Percentiles rank a stretch among this genome's conserved stretches.
Conservation (phyloP, 2,888 invertebrate species). For the Drosophila eohydei region DNA sequence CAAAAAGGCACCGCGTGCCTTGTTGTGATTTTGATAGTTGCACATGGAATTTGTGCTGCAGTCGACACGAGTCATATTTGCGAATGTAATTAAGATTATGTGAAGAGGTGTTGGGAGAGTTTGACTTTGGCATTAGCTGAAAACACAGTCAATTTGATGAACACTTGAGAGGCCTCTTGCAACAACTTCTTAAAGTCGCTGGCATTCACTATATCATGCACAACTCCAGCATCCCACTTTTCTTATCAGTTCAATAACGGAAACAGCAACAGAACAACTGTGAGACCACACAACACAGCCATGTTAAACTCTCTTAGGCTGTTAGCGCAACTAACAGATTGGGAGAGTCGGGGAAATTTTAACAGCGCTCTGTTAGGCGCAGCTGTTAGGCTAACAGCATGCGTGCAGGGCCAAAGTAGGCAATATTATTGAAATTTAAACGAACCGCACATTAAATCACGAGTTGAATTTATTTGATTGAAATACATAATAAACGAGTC, state of each 20-base stretch:
- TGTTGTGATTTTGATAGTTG: background rate
- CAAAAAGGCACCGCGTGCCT: background rate
- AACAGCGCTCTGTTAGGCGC: constrained; percentile 29
- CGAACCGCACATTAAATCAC: constrained; percentile 19
- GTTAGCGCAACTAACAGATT: constrained; percentile 26
- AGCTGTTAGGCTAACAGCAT: background rate
- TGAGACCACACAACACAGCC: background rate
- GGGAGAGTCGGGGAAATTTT: constrained; percentile 52
- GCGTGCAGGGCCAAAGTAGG: constrained; percentile 1
- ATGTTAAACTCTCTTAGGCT: constrained; percentile 59
- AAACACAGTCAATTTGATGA: background rate
- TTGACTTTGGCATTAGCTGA: background rate
- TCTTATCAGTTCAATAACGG: constrained; percentile 50
- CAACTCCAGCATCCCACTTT: constrained; percentile 5
- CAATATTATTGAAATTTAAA: constrained; percentile 34
- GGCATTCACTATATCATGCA: background rate
- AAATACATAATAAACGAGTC: constrained; percentile 37
- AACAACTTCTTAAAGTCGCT: no score
- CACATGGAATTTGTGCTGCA: background rate
- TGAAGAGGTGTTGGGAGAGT: background rate
- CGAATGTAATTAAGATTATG: background rate
- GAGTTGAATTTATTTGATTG: constrained; percentile 36
- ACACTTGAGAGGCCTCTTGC: no score
- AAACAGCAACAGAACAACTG: constrained; percentile 23
- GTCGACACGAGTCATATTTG: background rate